phyloP scores from a whole-genome alignment of 2,797 vertebrate species.

The Columba guinea region DNA sequence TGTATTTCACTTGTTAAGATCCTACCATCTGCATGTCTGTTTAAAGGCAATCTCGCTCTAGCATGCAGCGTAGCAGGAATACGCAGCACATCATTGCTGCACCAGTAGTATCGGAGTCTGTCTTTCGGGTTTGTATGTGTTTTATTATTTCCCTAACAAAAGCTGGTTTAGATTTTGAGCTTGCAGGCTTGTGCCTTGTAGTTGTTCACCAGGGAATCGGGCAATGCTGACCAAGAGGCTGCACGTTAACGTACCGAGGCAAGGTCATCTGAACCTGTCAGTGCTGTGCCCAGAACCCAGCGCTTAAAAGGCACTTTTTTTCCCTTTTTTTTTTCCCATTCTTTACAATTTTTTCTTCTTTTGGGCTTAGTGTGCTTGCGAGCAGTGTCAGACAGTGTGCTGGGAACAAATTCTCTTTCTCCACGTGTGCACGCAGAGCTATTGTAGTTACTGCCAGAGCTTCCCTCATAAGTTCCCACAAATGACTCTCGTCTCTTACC shows the following conservation, averaged over 20 bases:
- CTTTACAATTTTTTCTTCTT: constrained; percentile 7
- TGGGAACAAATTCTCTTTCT: constrained; percentile 17
- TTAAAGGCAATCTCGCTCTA: background rate
- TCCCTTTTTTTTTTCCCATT: background rate
- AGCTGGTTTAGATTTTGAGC: background rate
- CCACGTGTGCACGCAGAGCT: background rate
- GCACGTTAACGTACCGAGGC: background rate
- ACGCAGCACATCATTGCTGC: background rate
- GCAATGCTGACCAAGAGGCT: background rate
- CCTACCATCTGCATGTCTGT: background rate
- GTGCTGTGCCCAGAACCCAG: background rate
- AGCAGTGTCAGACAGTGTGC: background rate
- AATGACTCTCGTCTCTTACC: background rate
- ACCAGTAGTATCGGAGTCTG: background rate
- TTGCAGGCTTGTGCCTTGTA: background rate
- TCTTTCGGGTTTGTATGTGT: background rate
- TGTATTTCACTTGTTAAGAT: background rate
- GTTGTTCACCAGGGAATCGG: background rate
- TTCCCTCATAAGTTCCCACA: background rate
- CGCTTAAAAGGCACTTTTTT: background rate
- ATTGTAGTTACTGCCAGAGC: constrained; percentile 9
- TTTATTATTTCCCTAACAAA: constrained; percentile 27
- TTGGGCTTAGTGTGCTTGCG: background rate
- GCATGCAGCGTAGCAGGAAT: background rate
- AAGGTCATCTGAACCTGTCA: background rate